Evolutionary conservation across 2,113 vertebrate species (phyloP).

Genomic region (Varanus salvator): DNA sequence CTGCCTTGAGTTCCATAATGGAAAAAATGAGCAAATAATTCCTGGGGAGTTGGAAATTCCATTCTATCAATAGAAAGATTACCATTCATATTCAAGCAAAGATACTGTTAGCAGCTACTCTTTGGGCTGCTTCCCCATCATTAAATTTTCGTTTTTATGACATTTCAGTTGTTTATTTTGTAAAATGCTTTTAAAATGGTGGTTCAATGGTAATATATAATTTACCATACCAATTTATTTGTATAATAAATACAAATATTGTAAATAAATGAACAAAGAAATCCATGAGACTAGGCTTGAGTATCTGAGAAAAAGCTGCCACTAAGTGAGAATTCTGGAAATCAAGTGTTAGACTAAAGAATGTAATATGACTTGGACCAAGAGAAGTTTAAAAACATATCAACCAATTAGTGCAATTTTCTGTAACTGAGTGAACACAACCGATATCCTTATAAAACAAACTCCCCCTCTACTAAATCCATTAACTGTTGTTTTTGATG

Average conservation of each 20-base stretch:
- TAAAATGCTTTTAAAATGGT: not conserved
- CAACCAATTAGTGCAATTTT: slow-evolving; percentile 50
- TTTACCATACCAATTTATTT: too few relatives aligned
- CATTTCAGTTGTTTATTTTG: not conserved
- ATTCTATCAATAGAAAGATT: not conserved
- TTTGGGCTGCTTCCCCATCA: not conserved
- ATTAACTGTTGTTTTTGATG: slow-evolving; percentile 62
- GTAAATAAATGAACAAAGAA: not conserved
- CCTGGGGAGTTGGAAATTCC: not conserved
- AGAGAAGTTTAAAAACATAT: slow-evolving; percentile 26
- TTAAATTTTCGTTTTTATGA: not conserved
- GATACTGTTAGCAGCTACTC: not conserved
- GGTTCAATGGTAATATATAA: not conserved
- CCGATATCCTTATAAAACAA: slow-evolving; percentile 50
- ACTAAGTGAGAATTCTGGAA: slow-evolving; percentile 27
- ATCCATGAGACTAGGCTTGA: not conserved
- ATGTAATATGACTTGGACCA: slow-evolving; percentile 43
- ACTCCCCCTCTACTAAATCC: slow-evolving; percentile 36
- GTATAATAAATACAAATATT: not conserved
- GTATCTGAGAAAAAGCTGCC: not conserved
- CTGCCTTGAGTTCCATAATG: too few relatives aligned
- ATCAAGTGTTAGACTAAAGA: slow-evolving; percentile 37
- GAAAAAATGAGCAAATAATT: not conserved
- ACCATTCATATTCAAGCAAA: not conserved
- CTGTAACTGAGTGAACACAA: slow-evolving; percentile 55